Base-by-base conservation (phyloP, 1,140 invertebrate species). In the Drosophila lowei region DNA sequence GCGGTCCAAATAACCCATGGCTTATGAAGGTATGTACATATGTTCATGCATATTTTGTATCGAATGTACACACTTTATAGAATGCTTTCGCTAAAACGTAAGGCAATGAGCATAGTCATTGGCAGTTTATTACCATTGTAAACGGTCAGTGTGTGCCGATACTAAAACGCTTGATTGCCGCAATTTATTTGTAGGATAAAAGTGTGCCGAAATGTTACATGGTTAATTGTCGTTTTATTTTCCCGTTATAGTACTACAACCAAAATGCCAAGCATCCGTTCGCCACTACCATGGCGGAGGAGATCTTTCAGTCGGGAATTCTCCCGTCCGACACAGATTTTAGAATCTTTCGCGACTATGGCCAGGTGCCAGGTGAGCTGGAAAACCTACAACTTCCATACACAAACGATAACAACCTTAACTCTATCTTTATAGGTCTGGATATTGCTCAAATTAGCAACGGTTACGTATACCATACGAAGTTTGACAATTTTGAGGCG, bases 291-390 rank as follows among this genome's bases (percentile, higher is more conserved):
- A 91, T 99, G 75, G 97, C 96, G 48, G 97, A 99, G 93, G 98
- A 99, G 93, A 95, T 99, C 81, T 99, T 99, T 92, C 95, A 98
- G 92, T 96, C 95, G 86, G 97, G 97, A 6, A 93, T 98, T 30
- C 95, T 99, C 73, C 98, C 98, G 23, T 97, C 96, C 6, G 98
- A 99, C 91, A 99, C 98, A 3, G 98, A 99, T 93, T 99, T 97
- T 92, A 93, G 98, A 55, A 97, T 99, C 85, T 99, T 98, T 89
- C 93, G 97, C 58, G 97, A 99, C 92, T 96, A 95, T 92, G 96
- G 95, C 34, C 94, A 95, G 73, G 91, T 97, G 42, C 96, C 96
- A 57, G 96, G 81, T 86, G 15, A 42, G 73, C 11, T 25, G 23
- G 23, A 25, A 25, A 25, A 4, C 1, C n/a, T 0, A 1, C 15